Evolutionary conservation across 2,888 invertebrate species (phyloP).

Genomic region (Dysmachus trigonus): DNA sequence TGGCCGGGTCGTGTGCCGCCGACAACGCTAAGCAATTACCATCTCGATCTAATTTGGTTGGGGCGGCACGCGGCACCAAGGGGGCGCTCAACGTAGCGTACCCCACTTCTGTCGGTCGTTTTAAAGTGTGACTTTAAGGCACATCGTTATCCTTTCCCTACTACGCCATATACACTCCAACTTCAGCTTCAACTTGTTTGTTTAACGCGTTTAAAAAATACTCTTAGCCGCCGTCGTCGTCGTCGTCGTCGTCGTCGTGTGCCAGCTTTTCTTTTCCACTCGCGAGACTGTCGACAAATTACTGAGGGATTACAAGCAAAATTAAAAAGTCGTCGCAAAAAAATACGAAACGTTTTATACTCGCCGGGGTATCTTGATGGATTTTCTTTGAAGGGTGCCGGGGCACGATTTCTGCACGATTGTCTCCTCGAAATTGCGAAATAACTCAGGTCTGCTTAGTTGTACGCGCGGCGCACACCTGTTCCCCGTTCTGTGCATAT

Average conservation of each 20-base stretch:
- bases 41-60: constrained; percentile 5
- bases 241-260: no score
- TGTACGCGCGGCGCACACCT: neutral
- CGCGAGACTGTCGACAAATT: neutral
- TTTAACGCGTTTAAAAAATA: neutral
- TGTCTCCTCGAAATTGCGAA: neutral
- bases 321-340: neutral
- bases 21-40: constrained; percentile 20
- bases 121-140: neutral
- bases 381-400: neutral
- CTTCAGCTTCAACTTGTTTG: neutral
- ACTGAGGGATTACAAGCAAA: neutral
- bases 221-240: neutral
- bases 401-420: neutral
- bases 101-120: neutral
- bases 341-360: neutral
- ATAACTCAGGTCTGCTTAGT: neutral
- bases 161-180: neutral
- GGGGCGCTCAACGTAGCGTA: neutral
- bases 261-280: neutral
- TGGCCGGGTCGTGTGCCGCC: constrained; percentile 16
- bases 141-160: neutral
- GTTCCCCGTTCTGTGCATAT: neutral
- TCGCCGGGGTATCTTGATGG: neutral
- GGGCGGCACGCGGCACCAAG: neutral